These are phyloP conservation scores for Watsonalla binaria DNA, from an alignment of 2,888 invertebrate genomes.

Conservation along the genomic window DNA sequence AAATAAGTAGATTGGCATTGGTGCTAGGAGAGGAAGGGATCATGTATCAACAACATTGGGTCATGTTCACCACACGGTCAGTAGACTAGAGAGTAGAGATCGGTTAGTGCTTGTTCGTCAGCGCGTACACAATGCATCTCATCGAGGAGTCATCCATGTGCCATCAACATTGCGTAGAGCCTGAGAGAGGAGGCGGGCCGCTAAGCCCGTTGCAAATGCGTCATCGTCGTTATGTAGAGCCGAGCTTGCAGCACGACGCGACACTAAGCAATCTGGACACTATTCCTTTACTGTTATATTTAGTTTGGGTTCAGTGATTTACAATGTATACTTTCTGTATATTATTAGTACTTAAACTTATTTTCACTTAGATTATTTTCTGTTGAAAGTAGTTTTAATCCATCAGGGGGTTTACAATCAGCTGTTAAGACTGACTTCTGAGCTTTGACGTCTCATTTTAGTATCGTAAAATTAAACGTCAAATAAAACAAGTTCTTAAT, in stretches of 20 bases:
- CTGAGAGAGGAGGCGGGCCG: neutral
- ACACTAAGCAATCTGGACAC: constrained; percentile 51
- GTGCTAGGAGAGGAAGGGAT: constrained; percentile 58
- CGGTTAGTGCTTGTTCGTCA: constrained; percentile 57
- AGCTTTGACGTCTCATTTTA: too few relatives aligned
- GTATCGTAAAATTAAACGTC: too few relatives aligned
- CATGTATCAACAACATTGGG: constrained; percentile 46
- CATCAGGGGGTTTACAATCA: too few relatives aligned
- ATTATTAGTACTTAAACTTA: neutral
- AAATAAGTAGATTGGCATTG: constrained; percentile 56
- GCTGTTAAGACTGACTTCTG: too few relatives aligned
- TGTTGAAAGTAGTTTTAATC: too few relatives aligned
- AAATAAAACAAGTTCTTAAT: too few relatives aligned
- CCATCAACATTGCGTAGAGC: constrained; percentile 44
- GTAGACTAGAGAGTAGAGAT: constrained; percentile 57
- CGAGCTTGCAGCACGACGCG: constrained; percentile 61
- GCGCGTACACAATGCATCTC: constrained; percentile 44
- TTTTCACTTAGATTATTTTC: neutral
- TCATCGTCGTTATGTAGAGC: constrained; percentile 44
- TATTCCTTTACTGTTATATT: neutral
- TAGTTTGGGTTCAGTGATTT: neutral
- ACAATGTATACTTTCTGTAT: too few relatives aligned
- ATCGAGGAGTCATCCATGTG: constrained; percentile 57
- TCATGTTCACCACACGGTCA: constrained; percentile 41
- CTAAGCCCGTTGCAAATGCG: constrained; percentile 7